Evolutionary conservation across 2,797 vertebrate species (phyloP), one percentile per base, ranked within the genome.

Genomic region (Artibeus jamaicensis): DNA sequence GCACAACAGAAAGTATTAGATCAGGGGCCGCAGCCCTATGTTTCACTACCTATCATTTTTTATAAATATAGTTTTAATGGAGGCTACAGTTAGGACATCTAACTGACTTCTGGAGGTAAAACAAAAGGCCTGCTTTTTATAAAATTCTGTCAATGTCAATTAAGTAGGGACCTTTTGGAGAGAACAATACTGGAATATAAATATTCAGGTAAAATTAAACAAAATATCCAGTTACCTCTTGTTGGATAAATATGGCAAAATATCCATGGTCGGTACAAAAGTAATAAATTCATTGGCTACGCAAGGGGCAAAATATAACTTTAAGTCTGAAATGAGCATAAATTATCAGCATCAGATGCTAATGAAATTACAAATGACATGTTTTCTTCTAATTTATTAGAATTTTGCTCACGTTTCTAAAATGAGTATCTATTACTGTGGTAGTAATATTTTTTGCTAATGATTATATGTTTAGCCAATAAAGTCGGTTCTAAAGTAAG

Each of bases 321-420:
- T 67, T 94, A 53, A 97, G 95, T 95, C 95, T 96, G 90, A 98
- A 97, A 94, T 81, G 87, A 97, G 85, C 48, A 95, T 26, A 96
- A 91, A 91, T 93, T 70, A 65, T 57, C 39, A 81, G 96, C 39
- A 97, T 82, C 32, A 95, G 95, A 97, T 87, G 77, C 10, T 39
- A 65, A 42, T 74, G 68, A 93, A 76, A 88, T 94, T 90, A 97
- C 82, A 44, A 94, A 71, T 15, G 62, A 89, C 86, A 86, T 95
- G 93, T 50, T 83, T 59, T 46, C 42, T n/a, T 44, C 55, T 59
- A 55, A 83, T 16, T 57, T 22, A 83, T n/a, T 93, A 83, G 24
- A 89, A 79, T 26, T 67, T 87, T 95, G 62, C 42, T 10, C 70
- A 12, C n/a, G 6, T 92, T 82, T 96, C 34, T 50, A 83, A 92